Evolutionary conservation across 2,888 invertebrate genomes (phyloP).

Genomic region (Horisme vitalbata): DNA sequence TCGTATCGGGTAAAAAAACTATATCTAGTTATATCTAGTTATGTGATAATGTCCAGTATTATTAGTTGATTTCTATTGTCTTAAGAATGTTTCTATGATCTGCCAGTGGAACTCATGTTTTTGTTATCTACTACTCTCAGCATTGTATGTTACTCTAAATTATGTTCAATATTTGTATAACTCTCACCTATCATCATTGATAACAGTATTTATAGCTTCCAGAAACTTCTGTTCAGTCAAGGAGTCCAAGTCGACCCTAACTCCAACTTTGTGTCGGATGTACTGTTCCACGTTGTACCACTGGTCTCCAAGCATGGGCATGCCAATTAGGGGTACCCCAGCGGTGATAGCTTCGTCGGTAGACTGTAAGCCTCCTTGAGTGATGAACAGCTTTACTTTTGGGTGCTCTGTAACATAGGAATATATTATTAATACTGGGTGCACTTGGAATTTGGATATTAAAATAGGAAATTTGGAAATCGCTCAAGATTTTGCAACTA

Average conservation of each 20-base stretch:
- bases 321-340: conserved; percentile 51
- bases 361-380: conserved; percentile 63
- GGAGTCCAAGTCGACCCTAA: conserved; percentile 40
- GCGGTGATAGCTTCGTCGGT: conserved; percentile 58
- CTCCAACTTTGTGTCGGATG: conserved; percentile 43
- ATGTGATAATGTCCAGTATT: no score
- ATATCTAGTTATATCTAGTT: no score
- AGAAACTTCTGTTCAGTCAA: conserved; percentile 47
- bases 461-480: no score
- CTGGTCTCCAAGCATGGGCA: conserved; percentile 58
- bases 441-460: no score
- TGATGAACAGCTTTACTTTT: conserved; percentile 62
- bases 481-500: no score
- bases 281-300: conserved; percentile 49
- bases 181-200: conserved; percentile 17
- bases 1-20: no score
- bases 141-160: not conserved
- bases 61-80: no score
- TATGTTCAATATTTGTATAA: no score
- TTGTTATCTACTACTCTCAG: not conserved
- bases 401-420: conserved; percentile 45
- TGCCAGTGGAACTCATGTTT: not conserved
- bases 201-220: conserved; percentile 36
- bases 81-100: no score
- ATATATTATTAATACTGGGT: not conserved